A percentile compares a stretch with the other conserved stretches of the same genome.
Evolutionary conservation across 2,797 vertebrate species (phyloP).

Genomic region (Coregonus suidteri): DNA sequence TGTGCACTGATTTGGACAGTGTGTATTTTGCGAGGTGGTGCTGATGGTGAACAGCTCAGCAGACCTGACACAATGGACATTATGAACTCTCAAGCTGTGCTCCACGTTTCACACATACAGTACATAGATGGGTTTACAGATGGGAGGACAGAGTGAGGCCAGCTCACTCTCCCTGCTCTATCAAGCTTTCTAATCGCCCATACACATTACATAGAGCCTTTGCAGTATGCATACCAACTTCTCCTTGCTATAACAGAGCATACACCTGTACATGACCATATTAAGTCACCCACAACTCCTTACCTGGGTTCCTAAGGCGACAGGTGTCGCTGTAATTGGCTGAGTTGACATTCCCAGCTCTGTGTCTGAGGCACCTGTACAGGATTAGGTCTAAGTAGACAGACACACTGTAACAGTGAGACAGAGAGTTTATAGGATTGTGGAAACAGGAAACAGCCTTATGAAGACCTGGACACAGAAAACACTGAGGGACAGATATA

Average conservation of each 20-base stretch:
- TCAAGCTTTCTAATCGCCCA: not conserved
- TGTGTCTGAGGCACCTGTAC: constrained; percentile 55
- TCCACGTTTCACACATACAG: constrained; percentile 39
- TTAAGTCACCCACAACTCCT: not conserved
- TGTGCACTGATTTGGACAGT: constrained; percentile 31
- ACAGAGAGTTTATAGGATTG: no score
- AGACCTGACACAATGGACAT: constrained; percentile 39
- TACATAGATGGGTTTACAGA: constrained; percentile 49
- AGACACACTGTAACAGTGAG: constrained; percentile 22
- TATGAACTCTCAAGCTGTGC: constrained; percentile 40
- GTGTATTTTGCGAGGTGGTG: constrained; percentile 72
- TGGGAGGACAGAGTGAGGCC: constrained; percentile 13
- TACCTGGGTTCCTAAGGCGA: not conserved
- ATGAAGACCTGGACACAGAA: not conserved
- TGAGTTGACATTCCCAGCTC: no score
- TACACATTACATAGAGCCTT: not conserved
- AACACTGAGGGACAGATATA: not conserved
- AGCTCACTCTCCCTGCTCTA: constrained; percentile 30
- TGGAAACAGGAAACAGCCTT: no score
- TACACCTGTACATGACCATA: not conserved
- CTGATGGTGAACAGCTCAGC: constrained; percentile 70
- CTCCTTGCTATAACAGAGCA: not conserved
- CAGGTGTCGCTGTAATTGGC: no score
- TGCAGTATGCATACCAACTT: not conserved
- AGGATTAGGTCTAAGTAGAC: constrained; percentile 53